Percentiles rank a stretch among this genome's conserved stretches.
Conservation (phyloP, 2,888 invertebrate species). For the Ectemnius cavifrons region DNA sequence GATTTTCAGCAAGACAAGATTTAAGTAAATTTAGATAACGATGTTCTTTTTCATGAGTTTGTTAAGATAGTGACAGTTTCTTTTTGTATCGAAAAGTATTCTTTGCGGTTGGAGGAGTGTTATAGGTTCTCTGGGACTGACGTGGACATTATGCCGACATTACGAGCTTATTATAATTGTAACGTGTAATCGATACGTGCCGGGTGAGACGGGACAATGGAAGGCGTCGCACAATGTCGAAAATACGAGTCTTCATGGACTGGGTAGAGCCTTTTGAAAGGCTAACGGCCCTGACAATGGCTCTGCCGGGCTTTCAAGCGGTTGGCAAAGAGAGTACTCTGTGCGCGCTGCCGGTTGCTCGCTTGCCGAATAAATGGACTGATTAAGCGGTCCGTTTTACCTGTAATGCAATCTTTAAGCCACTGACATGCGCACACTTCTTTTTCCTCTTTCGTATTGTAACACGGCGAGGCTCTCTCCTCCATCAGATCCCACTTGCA, state of each 20-base stretch:
- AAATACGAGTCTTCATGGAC: neutral
- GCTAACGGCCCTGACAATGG: constrained; percentile 34
- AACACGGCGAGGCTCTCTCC: constrained; percentile 46
- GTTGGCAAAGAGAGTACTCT: constrained; percentile 1
- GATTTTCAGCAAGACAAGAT: constrained; percentile 60
- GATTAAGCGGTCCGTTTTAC: constrained; percentile 72
- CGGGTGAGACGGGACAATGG: constrained; percentile 10
- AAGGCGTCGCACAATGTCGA: constrained; percentile 14
- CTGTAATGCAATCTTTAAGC: constrained; percentile 69
- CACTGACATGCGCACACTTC: constrained; percentile 32
- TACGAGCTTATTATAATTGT: constrained; percentile 69
- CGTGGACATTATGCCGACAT: constrained; percentile 55
- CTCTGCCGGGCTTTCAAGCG: constrained; percentile 39
- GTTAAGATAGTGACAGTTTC: neutral
- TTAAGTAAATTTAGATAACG: too few relatives aligned
- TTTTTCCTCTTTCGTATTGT: constrained; percentile 3
- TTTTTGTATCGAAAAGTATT: neutral
- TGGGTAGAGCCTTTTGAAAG: neutral
- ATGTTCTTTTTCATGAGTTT: too few relatives aligned
- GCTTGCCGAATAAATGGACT: constrained; percentile 69
- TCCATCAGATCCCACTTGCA: constrained; percentile 49
- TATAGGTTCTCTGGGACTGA: constrained; percentile 1
- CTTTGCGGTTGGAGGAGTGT: neutral
- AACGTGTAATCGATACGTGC: constrained; percentile 66
- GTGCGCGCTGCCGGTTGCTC: constrained; percentile 32